Evolutionary conservation across 2,113 vertebrate species (phyloP).

Genomic region (Malurus melanocephalus): DNA sequence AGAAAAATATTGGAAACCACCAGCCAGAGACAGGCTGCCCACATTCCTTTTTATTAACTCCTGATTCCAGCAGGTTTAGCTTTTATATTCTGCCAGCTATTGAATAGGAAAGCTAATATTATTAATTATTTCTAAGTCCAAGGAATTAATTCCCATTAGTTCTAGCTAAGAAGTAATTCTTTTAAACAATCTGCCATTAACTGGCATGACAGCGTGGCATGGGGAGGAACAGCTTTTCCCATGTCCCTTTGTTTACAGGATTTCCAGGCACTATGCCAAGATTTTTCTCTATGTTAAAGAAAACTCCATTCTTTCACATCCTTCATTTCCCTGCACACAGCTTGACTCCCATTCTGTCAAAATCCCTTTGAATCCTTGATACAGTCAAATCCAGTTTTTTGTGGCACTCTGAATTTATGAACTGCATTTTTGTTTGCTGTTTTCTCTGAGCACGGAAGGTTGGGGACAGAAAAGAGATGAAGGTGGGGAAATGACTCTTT

Average conservation of each 20-base stretch:
- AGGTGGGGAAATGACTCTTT: neutral
- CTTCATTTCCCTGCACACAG: neutral
- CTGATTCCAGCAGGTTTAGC: neutral
- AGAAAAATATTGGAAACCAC: conserved; percentile 1
- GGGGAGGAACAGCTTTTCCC: neutral
- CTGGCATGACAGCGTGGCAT: neutral
- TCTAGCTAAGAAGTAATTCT: neutral
- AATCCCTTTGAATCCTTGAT: neutral
- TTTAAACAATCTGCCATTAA: neutral
- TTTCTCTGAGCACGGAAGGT: neutral
- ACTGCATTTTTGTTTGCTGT: neutral
- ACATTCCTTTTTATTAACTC: neutral
- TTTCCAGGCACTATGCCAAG: conserved; percentile 29
- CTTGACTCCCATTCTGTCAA: neutral
- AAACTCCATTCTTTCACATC: neutral
- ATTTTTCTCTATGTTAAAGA: neutral
- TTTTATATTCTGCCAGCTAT: neutral
- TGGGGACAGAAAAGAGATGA: neutral
- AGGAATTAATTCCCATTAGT: neutral
- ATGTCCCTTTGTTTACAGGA: neutral
- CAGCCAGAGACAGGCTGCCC: neutral
- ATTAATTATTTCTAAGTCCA: neutral
- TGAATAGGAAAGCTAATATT: neutral
- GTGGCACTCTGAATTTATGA: neutral
- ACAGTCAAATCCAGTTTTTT: neutral